These are phyloP conservation scores for Aulostomus chinensis DNA, from an alignment of 2,797 vertebrate genomes.

Conservation along the genomic window DNA sequence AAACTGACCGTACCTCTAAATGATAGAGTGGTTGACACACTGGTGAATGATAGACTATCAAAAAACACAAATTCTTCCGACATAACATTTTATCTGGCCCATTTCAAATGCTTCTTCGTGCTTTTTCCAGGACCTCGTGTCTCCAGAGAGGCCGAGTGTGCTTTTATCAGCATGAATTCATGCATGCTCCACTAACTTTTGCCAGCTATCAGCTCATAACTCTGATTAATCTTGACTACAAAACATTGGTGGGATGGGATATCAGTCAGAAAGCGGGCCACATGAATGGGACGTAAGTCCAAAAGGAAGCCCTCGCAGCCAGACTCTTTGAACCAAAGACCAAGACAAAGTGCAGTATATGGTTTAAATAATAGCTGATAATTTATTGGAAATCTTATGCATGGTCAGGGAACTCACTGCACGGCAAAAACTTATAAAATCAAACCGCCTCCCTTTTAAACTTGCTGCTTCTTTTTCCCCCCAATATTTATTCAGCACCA, in stretches of 20 bases:
- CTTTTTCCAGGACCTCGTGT: constrained; percentile 54
- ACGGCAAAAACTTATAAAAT: constrained; percentile 37
- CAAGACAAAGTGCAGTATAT: constrained; percentile 54
- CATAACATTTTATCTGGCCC: constrained; percentile 43
- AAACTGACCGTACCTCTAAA: constrained; percentile 25
- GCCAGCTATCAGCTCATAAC: constrained; percentile 40
- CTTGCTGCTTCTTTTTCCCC: constrained; percentile 21
- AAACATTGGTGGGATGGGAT: constrained; percentile 53
- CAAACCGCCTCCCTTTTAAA: constrained; percentile 31
- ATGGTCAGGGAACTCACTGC: constrained; percentile 41
- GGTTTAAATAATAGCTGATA: constrained; percentile 54
- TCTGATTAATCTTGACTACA: constrained; percentile 44
- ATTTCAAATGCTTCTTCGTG: constrained; percentile 26
- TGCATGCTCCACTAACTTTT: constrained; percentile 39
- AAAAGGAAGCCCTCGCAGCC: constrained; percentile 24
- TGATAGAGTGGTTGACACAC: constrained; percentile 41
- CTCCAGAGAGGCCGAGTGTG: constrained; percentile 22
- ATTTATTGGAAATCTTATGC: constrained; percentile 40
- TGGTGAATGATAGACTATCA: constrained; percentile 32
- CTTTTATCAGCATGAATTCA: constrained; percentile 60
- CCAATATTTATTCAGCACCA: constrained; percentile 11
- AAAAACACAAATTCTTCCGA: constrained; percentile 29
- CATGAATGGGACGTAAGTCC: constrained; percentile 29
- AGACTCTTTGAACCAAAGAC: constrained; percentile 40
- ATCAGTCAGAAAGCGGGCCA: constrained; percentile 44